Evolutionary conservation across 2,113 vertebrate species (phyloP).

Genomic region (Clarias batrachus): DNA sequence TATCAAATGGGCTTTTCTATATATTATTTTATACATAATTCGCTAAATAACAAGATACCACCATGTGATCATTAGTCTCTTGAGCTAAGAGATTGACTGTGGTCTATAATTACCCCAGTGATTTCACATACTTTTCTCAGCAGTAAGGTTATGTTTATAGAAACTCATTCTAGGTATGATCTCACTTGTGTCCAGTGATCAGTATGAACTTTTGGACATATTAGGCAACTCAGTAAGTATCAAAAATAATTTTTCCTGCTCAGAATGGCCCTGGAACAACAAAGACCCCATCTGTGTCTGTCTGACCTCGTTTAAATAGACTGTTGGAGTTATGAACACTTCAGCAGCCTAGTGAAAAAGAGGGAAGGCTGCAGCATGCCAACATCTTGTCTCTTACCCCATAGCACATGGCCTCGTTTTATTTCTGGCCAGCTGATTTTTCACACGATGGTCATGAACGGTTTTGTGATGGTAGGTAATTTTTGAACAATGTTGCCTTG

Average conservation of each 20-base stretch:
- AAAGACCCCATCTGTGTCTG: constrained; percentile 23
- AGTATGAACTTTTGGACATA: constrained; percentile 41
- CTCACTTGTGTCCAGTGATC: constrained; percentile 16
- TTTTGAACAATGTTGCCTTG: constrained; percentile 18
- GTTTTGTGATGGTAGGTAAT: constrained; percentile 20
- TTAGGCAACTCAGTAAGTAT: constrained; percentile 21
- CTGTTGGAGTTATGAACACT: background rate
- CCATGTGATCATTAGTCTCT: constrained; percentile 30
- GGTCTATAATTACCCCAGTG: constrained; percentile 57
- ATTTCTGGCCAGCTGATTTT: constrained; percentile 7
- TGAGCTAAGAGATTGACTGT: constrained; percentile 27
- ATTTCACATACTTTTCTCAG: constrained; percentile 61
- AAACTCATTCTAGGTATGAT: constrained; percentile 32
- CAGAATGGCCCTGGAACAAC: background rate
- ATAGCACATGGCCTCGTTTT: background rate
- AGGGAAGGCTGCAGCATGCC: background rate
- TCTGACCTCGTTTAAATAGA: constrained; percentile 24
- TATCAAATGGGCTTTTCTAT: background rate
- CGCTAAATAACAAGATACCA: constrained; percentile 25
- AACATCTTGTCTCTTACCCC: constrained; percentile 4
- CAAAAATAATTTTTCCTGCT: background rate
- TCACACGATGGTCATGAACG: constrained; percentile 14
- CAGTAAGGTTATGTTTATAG: constrained; percentile 49
- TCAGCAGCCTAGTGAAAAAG: background rate
- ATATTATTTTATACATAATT: constrained; percentile 22